phyloP scores from a whole-genome alignment of 30 jellyfish, hydroid and myxozoan genomes.

The Hydra vulgaris region DNA sequence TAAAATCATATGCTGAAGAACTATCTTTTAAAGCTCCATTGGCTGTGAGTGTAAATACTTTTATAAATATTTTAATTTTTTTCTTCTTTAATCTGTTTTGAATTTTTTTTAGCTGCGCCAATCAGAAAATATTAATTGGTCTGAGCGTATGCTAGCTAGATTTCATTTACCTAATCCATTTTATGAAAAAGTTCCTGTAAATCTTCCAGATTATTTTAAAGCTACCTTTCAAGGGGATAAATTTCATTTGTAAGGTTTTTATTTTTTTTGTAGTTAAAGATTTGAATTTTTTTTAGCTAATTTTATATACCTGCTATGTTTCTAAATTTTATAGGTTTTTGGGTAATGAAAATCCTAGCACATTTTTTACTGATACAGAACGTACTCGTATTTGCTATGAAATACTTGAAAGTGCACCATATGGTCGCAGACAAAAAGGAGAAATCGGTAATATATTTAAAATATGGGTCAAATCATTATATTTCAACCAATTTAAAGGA shows the following conservation, averaged over 20 bases:
- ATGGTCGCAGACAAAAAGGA: constrained; percentile 81
- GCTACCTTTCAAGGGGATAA: constrained; percentile 89
- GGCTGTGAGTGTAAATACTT: constrained; percentile 67
- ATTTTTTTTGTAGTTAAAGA: background rate
- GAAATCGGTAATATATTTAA: constrained; percentile 98
- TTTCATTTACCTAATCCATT: constrained; percentile 79
- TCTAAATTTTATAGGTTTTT: too few relatives aligned
- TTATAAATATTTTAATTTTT: background rate
- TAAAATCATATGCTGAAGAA: constrained; percentile 89
- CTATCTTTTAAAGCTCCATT: constrained; percentile 87
- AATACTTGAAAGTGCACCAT: constrained; percentile 90
- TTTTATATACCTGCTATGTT: too few relatives aligned
- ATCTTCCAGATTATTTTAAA: constrained; percentile 83
- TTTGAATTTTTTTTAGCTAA: background rate
- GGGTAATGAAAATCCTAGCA: constrained; percentile 90
- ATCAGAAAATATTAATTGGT: constrained; percentile 72
- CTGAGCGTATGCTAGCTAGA: constrained; percentile 82
- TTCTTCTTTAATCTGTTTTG: too few relatives aligned
- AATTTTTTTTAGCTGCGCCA: constrained; percentile 52
- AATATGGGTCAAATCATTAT: too few relatives aligned
- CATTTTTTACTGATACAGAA: constrained; percentile 86
- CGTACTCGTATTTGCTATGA: constrained; percentile 88
- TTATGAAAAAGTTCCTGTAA: constrained; percentile 70
- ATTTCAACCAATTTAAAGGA: too few relatives aligned
- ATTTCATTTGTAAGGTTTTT: constrained; percentile 67